Base-by-base conservation (phyloP, 2,797 vertebrate genomes). In the Phrynocephalus guinanensis region DNA sequence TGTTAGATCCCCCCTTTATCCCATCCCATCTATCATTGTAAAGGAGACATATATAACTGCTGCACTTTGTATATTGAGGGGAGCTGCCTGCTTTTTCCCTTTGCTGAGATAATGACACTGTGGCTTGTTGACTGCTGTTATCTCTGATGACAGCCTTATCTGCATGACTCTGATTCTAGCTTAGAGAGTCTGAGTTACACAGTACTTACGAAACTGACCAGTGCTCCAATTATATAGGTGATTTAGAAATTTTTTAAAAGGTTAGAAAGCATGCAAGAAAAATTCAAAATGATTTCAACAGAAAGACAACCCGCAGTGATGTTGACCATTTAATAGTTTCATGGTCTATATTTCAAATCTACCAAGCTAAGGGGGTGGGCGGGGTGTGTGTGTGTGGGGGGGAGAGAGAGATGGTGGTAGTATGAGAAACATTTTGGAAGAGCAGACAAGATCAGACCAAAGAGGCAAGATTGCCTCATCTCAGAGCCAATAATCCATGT, bases 111-210 rank as follows among this genome's bases (percentile, higher is more conserved):
- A 95, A 94, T 96, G 95, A 96, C 26, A 10, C 93, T 79, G 93
- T 94, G 94, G 93, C 93, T 93, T 96, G 96, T 96, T 96, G 95
- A 95, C 95, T 96, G 94, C 95, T 93, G 93, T 96, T 96, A 96
- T 96, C 96, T 96, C 92, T 91, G 92, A 94, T 95, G 95, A 95
- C 95, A 96, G 93, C 94, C 95, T 96, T 96, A 96, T 96, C 96
- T 96, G 95, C 94, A 94, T 95, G 95, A 94, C 93, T 95, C 95
- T 94, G 96, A 95, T 96, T 96, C 95, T 91, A 5, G 13, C 93
- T 92, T 92, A 91, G 91, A 0, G 92, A 96, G 91, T 89, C 6
- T 13, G 90, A 93, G 92, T 95, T 96, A 95, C 92, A 93, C 91
- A 95, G 94, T 93, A 89, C 94, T 93, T 93, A 44, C 10, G 92